A percentile compares a stretch with the other conserved stretches of the same genome.
Evolutionary conservation across 92 coral and sea anemone species (phyloP).

Genomic region (Palythoa grandis): DNA sequence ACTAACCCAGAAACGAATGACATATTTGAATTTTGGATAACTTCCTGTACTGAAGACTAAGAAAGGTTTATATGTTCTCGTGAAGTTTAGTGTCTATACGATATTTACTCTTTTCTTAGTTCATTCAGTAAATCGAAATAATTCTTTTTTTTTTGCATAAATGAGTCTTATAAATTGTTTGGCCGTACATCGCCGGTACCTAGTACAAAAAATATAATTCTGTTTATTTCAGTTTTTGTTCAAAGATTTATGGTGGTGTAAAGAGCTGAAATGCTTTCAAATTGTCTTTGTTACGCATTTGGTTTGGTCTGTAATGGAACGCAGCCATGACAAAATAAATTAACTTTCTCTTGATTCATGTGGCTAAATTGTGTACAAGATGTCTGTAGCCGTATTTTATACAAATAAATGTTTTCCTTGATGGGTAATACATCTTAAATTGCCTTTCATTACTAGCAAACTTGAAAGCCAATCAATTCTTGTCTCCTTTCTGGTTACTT

Average conservation of each 20-base stretch:
- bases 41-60: not conserved
- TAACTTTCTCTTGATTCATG: not conserved
- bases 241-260: not conserved
- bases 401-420: conserved; percentile 33
- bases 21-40: not conserved
- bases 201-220: not conserved
- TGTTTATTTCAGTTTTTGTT: not conserved
- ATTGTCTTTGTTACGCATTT: not conserved
- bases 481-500: not conserved
- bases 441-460: not conserved
- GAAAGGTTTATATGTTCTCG: not conserved
- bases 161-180: not conserved
- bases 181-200: not conserved
- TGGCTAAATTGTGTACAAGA: conserved; percentile 31
- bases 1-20: not conserved
- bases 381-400: conserved; percentile 29
- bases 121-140: conserved; percentile 3
- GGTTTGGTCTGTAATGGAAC: conserved; percentile 33
- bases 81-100: not conserved
- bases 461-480: conserved; percentile 16
- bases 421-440: conserved; percentile 31
- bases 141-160: not conserved
- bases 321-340: conserved; percentile 17
- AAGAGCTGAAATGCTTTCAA: not conserved
- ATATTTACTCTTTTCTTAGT: not conserved